Evolutionary conservation across 2,113 vertebrate genomes (phyloP).

Genomic region (Triplophysa rosa): DNA sequence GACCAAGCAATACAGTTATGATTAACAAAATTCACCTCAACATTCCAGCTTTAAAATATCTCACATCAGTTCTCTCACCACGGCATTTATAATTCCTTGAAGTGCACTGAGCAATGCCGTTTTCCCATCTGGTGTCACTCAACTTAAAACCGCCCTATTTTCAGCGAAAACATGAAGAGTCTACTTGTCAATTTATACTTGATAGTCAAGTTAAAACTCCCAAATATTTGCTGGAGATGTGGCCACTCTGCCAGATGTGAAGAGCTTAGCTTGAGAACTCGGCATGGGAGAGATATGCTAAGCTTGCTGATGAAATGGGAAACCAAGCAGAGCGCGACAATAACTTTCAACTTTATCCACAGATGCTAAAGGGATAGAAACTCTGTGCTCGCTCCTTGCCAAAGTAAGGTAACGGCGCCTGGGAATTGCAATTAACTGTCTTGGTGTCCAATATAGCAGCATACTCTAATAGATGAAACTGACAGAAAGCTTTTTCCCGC

Average conservation of each 20-base stretch:
- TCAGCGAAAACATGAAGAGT: conserved; percentile 1
- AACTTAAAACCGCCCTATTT: conserved; percentile 1
- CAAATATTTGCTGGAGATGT: conserved; percentile 20
- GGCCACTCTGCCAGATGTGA: conserved; percentile 3
- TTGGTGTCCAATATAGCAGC: neutral
- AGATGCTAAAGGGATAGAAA: neutral
- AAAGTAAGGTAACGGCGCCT: neutral
- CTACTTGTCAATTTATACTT: conserved; percentile 7
- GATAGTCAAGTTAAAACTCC: neutral
- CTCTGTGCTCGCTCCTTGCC: neutral
- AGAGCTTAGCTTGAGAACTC: conserved; percentile 25
- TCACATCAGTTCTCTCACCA: neutral
- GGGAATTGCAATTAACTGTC: conserved; percentile 8
- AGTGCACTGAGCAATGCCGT: neutral
- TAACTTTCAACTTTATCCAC: conserved; percentile 17
- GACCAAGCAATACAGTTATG: neutral
- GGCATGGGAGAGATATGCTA: conserved; percentile 11
- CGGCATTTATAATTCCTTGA: neutral
- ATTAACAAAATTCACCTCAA: neutral
- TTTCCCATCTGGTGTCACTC: neutral
- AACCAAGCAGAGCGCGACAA: conserved; percentile 25
- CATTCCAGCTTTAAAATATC: neutral
- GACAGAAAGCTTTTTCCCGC: neutral
- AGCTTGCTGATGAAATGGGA: conserved; percentile 33
- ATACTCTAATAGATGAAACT: neutral